Evolutionary conservation across 2,888 invertebrate species (phyloP).

Genomic region (Tillus elongatus): DNA sequence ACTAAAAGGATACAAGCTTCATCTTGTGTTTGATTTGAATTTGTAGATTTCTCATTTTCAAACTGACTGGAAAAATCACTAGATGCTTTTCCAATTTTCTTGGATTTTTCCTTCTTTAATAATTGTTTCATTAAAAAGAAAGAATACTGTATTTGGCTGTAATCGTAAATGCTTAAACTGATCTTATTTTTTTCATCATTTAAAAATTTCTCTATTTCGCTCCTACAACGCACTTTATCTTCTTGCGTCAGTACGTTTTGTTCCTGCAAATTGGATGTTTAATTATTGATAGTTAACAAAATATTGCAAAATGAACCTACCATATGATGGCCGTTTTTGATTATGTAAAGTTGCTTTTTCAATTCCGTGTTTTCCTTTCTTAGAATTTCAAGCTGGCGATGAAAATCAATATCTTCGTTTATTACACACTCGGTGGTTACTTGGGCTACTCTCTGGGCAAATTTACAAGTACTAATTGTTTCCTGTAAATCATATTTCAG

Average conservation of each 20-base stretch:
- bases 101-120: not conserved
- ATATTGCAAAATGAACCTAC: slow-evolving; percentile 1
- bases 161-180: not conserved
- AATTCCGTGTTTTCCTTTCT: slow-evolving; percentile 1
- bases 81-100: not conserved
- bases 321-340: slow-evolving; percentile 1
- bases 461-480: slow-evolving; percentile 47
- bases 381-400: slow-evolving; percentile 1
- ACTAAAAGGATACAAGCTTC: too few species aligned
- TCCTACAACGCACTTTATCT: not conserved
- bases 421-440: slow-evolving; percentile 42
- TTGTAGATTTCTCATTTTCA: too few species aligned
- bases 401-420: slow-evolving; percentile 35
- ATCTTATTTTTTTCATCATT: not conserved
- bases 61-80: too few species aligned
- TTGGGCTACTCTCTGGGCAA: slow-evolving; percentile 46
- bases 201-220: not conserved
- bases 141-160: not conserved
- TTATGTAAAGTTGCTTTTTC: not conserved
- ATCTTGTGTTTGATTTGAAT: too few species aligned
- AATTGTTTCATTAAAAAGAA: not conserved
- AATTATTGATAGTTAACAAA: too few species aligned
- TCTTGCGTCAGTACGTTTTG: not conserved
- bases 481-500: slow-evolving; percentile 39
- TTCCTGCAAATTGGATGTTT: not conserved